phyloP scores from a whole-genome alignment of 2,797 vertebrate species.

The Hipposideros larvatus region DNA sequence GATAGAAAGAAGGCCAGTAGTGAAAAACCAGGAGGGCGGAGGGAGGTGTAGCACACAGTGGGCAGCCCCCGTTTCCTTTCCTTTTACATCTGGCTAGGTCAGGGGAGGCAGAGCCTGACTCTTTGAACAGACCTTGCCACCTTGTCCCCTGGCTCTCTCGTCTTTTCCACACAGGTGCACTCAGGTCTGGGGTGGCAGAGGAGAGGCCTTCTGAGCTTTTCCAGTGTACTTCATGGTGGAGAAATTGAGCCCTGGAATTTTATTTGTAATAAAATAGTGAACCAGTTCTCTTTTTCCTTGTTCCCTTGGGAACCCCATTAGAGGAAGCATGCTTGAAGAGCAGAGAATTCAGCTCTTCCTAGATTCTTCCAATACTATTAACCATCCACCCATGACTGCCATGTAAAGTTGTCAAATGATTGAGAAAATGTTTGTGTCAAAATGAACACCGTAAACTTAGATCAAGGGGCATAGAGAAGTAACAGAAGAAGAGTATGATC shows the following conservation, averaged over 20 bases:
- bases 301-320: not conserved
- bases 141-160: not conserved
- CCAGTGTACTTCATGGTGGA: not conserved
- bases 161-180: fast-evolving
- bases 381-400: not conserved
- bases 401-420: not conserved
- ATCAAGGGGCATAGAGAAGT: not conserved
- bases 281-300: not conserved
- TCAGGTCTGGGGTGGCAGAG: not conserved
- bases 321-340: not conserved
- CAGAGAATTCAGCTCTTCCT: slow-evolving; percentile 30
- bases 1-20: not conserved
- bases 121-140: not conserved
- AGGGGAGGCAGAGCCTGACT: not conserved
- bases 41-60: not conserved
- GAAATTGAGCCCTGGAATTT: not conserved
- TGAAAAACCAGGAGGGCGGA: not conserved
- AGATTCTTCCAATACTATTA: not conserved
- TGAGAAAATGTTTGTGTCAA: not conserved
- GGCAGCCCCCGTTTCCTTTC: not conserved
- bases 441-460: not conserved
- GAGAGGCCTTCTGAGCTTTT: not conserved
- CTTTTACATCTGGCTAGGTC: not conserved
- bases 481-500: not conserved
- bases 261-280: not conserved